Base-by-base conservation (phyloP, 2,113 vertebrate species). In the Tinamus guttatus region DNA sequence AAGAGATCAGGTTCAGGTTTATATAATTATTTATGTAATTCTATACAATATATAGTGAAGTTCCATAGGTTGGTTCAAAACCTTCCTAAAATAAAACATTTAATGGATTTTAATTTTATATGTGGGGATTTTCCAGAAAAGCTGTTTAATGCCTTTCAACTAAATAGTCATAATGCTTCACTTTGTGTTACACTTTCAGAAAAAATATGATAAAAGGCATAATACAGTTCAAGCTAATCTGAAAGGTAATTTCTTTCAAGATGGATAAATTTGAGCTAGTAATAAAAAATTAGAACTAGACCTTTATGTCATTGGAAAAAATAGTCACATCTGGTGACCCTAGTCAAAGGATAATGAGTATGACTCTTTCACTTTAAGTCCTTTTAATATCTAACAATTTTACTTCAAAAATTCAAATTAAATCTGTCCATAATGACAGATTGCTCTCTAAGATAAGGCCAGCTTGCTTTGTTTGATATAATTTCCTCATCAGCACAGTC, bases 401-500 rank as follows among this genome's bases (percentile, higher is more conserved):
- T 86, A 58, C 73, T 93, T 94, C 87, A 94, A 95, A 92, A 91
- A 90, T 81, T 96, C 65, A 88, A 93, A 96, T 92, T 91, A 90
- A 81, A 81, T 86, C 41, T 90, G 51, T 8, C 34, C 30, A 83
- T 90, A 93, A 88, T 92, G 73, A 64, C 41, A 88, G 80, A 95
- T 94, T 87, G 17, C 78, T 95, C 82, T 58, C 43, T 68, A 88
- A 83, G 60, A 92, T 94, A 91, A 86, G 34, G 19, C 20, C 56
- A 84, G 13, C 25, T 86, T 88, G 34, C 47, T 96, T 84, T 91
- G 38, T 95, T 96, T 95, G 87, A 88, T 86, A 13, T 21, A 47
- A 68, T 88, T 82, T 91, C 81, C 87, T 89, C 83, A 83, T 89
- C 41, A 65, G 12, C 38, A 47, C 25, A 94, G 28, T 9, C 74